Evolutionary conservation across 2,888 invertebrate genomes (phyloP).

Genomic region (Apodemia duryi): DNA sequence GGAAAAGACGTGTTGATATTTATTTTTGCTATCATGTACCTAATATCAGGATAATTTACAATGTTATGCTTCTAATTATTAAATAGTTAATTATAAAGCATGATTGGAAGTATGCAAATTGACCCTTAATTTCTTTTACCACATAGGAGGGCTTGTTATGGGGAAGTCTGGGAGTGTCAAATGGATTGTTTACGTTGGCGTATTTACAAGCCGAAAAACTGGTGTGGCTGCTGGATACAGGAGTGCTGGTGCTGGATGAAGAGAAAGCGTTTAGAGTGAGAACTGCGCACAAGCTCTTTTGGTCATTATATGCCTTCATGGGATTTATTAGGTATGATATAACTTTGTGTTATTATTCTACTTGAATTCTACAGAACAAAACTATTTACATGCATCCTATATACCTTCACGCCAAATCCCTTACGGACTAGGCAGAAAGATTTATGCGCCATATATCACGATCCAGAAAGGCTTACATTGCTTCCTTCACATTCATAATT

Average conservation of each 20-base stretch:
- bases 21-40: too few species aligned
- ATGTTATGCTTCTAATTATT: background rate
- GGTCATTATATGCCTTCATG: conserved; percentile 86
- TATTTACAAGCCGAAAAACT: conserved; percentile 92
- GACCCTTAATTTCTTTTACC: background rate
- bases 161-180: conserved; percentile 82
- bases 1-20: too few species aligned
- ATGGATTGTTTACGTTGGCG: conserved; percentile 84
- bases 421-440: too few species aligned
- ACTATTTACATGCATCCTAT: too few species aligned
- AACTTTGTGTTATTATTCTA: background rate
- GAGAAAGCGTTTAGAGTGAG: conserved; percentile 81
- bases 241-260: conserved; percentile 78
- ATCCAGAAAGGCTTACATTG: too few species aligned
- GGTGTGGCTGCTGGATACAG: conserved; percentile 88
- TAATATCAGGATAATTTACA: too few species aligned
- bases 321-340: conserved; percentile 82
- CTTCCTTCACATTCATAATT: too few species aligned
- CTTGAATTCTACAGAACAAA: background rate
- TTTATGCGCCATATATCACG: too few species aligned
- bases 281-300: conserved; percentile 85
- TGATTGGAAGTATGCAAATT: background rate
- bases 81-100: background rate
- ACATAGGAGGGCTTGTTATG: conserved; percentile 59
- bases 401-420: too few species aligned